Evolutionary conservation across 2,888 invertebrate genomes (phyloP).

Genomic region (Nycteola revayana): DNA sequence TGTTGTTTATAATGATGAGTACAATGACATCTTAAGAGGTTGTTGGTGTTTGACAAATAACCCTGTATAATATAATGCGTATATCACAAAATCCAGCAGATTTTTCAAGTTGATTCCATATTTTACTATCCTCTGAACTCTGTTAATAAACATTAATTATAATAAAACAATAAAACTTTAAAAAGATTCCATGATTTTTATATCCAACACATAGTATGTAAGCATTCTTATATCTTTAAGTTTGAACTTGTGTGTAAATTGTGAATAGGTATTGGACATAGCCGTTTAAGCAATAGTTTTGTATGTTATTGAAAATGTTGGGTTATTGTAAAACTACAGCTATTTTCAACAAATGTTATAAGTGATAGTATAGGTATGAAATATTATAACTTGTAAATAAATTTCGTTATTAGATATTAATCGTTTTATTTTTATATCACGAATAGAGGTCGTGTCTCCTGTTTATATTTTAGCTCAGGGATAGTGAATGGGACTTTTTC

Average conservation of each 20-base stretch:
- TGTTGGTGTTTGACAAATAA: too few species aligned
- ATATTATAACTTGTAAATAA: conserved; percentile 71
- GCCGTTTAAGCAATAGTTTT: conserved; percentile 43
- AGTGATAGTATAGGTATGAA: conserved; percentile 59
- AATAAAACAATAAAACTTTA: conserved; percentile 35
- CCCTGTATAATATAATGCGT: too few species aligned
- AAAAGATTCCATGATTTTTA: conserved; percentile 70
- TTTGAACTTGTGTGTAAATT: conserved; percentile 62
- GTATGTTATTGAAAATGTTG: conserved; percentile 43
- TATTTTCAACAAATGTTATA: conserved; percentile 48
- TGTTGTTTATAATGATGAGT: too few species aligned
- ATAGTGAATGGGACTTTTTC: too few species aligned
- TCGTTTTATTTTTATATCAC: conserved; percentile 37
- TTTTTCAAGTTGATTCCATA: too few species aligned
- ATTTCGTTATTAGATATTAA: conserved; percentile 52
- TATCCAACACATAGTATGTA: conserved; percentile 53
- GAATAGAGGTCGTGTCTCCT: too few species aligned
- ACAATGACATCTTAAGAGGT: too few species aligned
- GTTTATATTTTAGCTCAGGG: too few species aligned
- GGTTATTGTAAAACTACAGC: conserved; percentile 36
- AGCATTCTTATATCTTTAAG: conserved; percentile 40
- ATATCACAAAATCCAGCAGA: too few species aligned
- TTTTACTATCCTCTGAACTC: too few species aligned
- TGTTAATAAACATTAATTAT: too few species aligned
- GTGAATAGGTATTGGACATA: conserved; percentile 61